A percentile compares a stretch with the other conserved stretches of the same genome.
These are phyloP conservation scores for Varanus komodoensis DNA, from an alignment of 2,113 vertebrate genomes.

Conservation along the genomic window DNA sequence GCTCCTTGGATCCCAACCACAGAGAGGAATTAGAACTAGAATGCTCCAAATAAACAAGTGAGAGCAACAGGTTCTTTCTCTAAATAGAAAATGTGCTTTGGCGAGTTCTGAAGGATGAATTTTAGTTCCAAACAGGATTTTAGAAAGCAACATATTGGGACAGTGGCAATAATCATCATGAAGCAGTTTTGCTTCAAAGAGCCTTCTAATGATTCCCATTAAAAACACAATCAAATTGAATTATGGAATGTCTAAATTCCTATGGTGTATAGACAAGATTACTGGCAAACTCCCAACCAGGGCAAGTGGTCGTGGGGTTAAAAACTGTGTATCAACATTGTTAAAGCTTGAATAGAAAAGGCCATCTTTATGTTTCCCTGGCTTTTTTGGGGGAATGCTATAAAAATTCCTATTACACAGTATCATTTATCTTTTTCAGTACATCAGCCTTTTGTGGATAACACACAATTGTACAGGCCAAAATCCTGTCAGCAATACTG, in stretches of 20 bases:
- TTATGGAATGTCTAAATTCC: not conserved
- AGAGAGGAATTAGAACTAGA: slow-evolving; percentile 41
- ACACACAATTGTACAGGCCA: slow-evolving; percentile 4
- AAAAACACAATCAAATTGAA: slow-evolving; percentile 30
- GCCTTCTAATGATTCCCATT: slow-evolving; percentile 7
- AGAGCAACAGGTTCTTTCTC: not conserved
- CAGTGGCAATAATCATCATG: not conserved
- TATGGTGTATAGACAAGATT: not conserved
- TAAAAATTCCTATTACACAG: slow-evolving; percentile 10
- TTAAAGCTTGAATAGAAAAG: not conserved
- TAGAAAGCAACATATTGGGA: not conserved
- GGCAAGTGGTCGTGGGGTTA: not conserved
- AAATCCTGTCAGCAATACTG: not conserved
- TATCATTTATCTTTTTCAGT: slow-evolving; percentile 2
- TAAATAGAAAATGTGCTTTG: slow-evolving; percentile 61
- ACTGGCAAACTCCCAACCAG: not conserved
- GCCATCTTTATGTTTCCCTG: not conserved
- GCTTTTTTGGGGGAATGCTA: not conserved
- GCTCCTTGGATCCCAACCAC: not conserved
- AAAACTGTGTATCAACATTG: not conserved
- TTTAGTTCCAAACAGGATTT: not conserved
- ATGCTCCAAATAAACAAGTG: slow-evolving; percentile 41
- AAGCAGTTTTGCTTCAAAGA: slow-evolving; percentile 1
- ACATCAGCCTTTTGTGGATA: not conserved
- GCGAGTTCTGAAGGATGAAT: slow-evolving; percentile 42